Conservation (phyloP, 2,113 vertebrate genomes). For the Syngnathus typhle region DNA sequence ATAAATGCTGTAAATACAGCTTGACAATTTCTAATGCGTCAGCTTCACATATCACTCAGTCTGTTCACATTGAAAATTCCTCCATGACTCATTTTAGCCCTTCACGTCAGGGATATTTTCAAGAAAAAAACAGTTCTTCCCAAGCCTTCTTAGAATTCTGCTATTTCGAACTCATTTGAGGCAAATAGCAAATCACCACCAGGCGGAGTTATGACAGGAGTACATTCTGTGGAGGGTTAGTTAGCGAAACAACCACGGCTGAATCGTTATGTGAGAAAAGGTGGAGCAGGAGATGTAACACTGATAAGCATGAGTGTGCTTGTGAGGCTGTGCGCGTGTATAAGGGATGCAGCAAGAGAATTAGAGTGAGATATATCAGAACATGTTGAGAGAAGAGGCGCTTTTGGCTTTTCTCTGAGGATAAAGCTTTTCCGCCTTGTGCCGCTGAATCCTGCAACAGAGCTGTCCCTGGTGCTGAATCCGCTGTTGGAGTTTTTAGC, state of each 20-base stretch:
- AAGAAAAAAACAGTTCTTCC: not conserved
- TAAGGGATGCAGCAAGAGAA: slow-evolving; percentile 22
- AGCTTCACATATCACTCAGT: slow-evolving; percentile 16
- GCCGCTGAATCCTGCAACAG: slow-evolving; percentile 41
- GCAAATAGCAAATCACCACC: slow-evolving; percentile 20
- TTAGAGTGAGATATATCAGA: slow-evolving; percentile 50
- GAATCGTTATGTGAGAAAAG: not conserved
- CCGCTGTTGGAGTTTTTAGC: slow-evolving; percentile 24
- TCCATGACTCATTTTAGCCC: slow-evolving; percentile 10
- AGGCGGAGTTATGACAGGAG: slow-evolving; percentile 18
- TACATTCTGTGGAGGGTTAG: slow-evolving; percentile 11
- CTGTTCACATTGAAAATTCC: slow-evolving; percentile 11
- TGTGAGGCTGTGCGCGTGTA: slow-evolving; percentile 14
- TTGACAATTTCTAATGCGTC: not conserved
- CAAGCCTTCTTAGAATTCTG: slow-evolving; percentile 7
- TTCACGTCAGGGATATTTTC: slow-evolving; percentile 15
- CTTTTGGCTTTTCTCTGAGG: slow-evolving; percentile 60
- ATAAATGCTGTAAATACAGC: not conserved
- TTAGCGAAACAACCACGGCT: slow-evolving; percentile 2
- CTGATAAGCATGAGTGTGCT: slow-evolving; percentile 9
- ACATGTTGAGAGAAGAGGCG: slow-evolving; percentile 50
- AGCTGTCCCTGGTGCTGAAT: slow-evolving; percentile 62
- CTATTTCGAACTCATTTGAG: slow-evolving; percentile 11
- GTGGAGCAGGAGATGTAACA: slow-evolving; percentile 15
- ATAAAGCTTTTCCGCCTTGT: slow-evolving; percentile 61